Evolutionary conservation across 1,140 invertebrate genomes (phyloP).

Genomic region (Brachionus plicatilis): DNA sequence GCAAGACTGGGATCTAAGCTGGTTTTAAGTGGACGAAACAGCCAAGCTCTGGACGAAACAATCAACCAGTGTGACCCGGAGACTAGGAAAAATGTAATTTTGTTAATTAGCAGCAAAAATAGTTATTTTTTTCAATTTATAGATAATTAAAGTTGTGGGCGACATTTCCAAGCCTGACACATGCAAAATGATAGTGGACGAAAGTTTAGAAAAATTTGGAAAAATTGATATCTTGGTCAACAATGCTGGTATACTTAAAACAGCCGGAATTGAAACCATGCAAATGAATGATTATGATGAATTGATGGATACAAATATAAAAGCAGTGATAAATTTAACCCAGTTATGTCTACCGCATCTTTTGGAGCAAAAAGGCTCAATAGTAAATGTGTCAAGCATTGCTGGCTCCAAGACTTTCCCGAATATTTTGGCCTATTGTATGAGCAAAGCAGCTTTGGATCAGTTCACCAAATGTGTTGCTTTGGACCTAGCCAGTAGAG

Average conservation of each 20-base stretch:
- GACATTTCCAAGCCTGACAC: slow-evolving; percentile 44
- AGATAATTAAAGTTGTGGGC: slow-evolving; percentile 41
- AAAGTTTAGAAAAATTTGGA: slow-evolving; percentile 46
- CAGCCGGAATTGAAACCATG: slow-evolving; percentile 74
- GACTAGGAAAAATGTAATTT: slow-evolving; percentile 20
- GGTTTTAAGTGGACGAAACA: slow-evolving; percentile 69
- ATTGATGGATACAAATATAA: slow-evolving; percentile 76
- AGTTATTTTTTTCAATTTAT: neutral
- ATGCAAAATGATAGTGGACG: slow-evolving; percentile 45
- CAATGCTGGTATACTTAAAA: slow-evolving; percentile 77
- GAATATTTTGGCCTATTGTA: slow-evolving; percentile 67
- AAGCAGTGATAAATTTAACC: slow-evolving; percentile 50
- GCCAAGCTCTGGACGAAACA: slow-evolving; percentile 63
- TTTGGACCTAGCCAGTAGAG: slow-evolving; percentile 69
- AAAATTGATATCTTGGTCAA: slow-evolving; percentile 67
- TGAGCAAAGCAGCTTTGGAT: slow-evolving; percentile 81
- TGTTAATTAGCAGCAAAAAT: neutral
- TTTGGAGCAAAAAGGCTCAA: slow-evolving; percentile 43
- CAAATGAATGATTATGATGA: slow-evolving; percentile 74
- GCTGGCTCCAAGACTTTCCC: slow-evolving; percentile 47
- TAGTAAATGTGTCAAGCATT: slow-evolving; percentile 43
- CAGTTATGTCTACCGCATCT: slow-evolving; percentile 44
- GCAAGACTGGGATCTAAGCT: slow-evolving; percentile 67
- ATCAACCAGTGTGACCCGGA: slow-evolving; percentile 62
- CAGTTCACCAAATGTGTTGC: slow-evolving; percentile 76